Conservation (phyloP, 2,113 vertebrate genomes). For the Thunnus maccoyii region DNA sequence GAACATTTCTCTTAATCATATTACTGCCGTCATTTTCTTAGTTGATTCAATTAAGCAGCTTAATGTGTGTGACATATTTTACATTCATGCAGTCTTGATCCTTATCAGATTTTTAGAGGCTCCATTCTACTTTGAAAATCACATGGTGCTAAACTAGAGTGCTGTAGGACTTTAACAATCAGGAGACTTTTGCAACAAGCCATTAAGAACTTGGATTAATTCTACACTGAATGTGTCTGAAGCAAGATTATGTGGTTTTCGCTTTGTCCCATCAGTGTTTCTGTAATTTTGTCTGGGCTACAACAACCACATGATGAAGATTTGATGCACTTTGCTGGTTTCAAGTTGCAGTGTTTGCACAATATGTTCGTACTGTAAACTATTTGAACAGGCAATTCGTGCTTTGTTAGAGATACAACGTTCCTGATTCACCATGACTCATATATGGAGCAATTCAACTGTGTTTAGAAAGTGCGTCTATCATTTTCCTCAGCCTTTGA, state of each 20-base stretch:
- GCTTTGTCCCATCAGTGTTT: conserved; percentile 36
- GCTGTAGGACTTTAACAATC: conserved; percentile 19
- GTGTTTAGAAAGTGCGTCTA: not conserved
- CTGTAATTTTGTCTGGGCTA: conserved; percentile 7
- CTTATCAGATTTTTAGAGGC: conserved; percentile 34
- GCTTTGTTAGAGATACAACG: conserved; percentile 19
- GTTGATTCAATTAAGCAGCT: conserved; percentile 40
- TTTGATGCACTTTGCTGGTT: conserved; percentile 60
- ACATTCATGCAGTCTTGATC: conserved; percentile 39
- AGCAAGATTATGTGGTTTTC: conserved; percentile 48
- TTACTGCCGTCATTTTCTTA: conserved; percentile 3
- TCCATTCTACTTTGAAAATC: conserved; percentile 44
- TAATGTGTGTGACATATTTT: conserved; percentile 39
- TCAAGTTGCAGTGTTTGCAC: conserved; percentile 33
- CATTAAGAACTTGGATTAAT: conserved; percentile 45
- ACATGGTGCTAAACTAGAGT: conserved; percentile 36
- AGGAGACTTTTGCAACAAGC: conserved; percentile 36
- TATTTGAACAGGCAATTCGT: conserved; percentile 26
- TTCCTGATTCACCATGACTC: conserved; percentile 31
- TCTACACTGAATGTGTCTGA: conserved; percentile 31
- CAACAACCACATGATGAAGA: conserved; percentile 61
- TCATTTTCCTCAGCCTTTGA: not conserved
- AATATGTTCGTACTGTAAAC: conserved; percentile 24
- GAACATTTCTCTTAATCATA: conserved; percentile 34
- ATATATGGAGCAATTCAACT: not conserved